Evolutionary conservation across 1,140 invertebrate species (phyloP), one percentile per base, ranked within the genome.

Genomic region (Lasaia peninsularis): DNA sequence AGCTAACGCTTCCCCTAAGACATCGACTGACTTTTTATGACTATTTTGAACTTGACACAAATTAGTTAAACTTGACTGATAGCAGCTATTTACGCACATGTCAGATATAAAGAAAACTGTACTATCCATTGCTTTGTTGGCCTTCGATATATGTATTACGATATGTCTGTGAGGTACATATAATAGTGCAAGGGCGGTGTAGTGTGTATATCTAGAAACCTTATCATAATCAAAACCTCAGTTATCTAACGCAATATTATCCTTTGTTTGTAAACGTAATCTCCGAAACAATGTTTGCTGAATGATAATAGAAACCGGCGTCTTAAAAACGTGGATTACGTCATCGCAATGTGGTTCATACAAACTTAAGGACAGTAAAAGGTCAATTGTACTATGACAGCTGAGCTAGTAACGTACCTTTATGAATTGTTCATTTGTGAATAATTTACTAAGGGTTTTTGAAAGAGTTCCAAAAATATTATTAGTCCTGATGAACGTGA

Each of bases 301-400:
- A 11, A 44, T 20, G 37, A 10, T 18, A 44, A 44, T 20, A 44
- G 35, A 6, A 40, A 40, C 35, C 0, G 37, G 14, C 37, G 37
- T 20, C 12, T 44, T 18, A 20, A 44, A 44, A 51, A 51, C 50
- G 51, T 50, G 48, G 7, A 35, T 72, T 70, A 70, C 73, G 73
- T 75, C 73, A 75, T 68, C 63, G 63, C 69, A 58, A 72, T 70
- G 63, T 58, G 62, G 66, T 68, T 67, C 66, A 67, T 73, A 70
- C 68, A 63, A 57, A 59, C 64, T 72, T 62, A 71, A 78, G 72
- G 75, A 78, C 73, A 73, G 66, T 62, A 58, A 75, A 73, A 77
- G 75, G 75, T 78, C 66, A 73, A 61, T 64, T 62, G 56, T 62
- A 56, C 58, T 57, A 65, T 58, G 55, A 28, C 24, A 28, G 56